phyloP scores from a whole-genome alignment of 1,140 invertebrate species.

The Chlorops oryzae region DNA sequence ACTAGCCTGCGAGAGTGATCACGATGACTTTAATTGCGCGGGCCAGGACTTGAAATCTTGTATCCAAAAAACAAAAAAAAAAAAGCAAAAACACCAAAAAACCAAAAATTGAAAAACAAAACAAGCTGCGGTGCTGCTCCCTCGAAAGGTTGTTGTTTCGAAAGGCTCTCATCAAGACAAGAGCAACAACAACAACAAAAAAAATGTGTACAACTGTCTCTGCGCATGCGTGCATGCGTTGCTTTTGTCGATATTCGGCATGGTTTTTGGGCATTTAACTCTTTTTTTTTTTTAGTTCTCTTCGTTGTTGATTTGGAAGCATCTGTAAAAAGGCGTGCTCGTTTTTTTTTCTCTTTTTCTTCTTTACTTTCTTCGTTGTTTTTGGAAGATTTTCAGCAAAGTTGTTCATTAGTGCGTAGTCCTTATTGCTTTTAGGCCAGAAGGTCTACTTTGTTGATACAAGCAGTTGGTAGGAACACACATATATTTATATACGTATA shows the following conservation, averaged over 20 bases:
- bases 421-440: background rate
- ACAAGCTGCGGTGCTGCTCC: too few species aligned
- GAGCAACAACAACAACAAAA: background rate
- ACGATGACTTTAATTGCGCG: too few species aligned
- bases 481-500: slow-evolving; percentile 3
- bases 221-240: background rate
- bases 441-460: background rate
- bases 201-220: slow-evolving; percentile 7
- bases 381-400: slow-evolving; percentile 3
- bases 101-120: background rate
- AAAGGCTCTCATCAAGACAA: too few species aligned
- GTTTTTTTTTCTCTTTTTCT: slow-evolving; percentile 1
- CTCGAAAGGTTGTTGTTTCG: too few species aligned
- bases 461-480: background rate
- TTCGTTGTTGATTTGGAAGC: slow-evolving; percentile 2
- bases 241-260: too few species aligned
- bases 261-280: too few species aligned
- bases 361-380: background rate
- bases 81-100: background rate
- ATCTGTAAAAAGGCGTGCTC: slow-evolving; percentile 8
- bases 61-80: too few species aligned
- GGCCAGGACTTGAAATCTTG: too few species aligned
- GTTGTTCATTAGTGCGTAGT: slow-evolving; percentile 8
- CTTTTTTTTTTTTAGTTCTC: too few species aligned
- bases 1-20: too few species aligned